phyloP scores from a whole-genome alignment of 2,113 vertebrate species.

The Chaetops frenatus region DNA sequence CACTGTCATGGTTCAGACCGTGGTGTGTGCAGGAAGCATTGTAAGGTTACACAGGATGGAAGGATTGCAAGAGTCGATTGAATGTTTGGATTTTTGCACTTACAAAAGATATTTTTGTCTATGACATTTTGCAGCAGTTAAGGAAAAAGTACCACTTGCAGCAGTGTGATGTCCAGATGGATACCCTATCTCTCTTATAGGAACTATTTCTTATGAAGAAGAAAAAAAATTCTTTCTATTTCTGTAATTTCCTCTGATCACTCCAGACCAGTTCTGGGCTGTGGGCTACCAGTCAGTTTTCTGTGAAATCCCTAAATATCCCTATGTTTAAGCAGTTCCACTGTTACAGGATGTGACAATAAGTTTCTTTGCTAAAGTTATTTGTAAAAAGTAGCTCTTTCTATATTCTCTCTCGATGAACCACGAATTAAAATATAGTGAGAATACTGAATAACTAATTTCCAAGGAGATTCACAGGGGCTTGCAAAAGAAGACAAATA shows the following conservation, averaged over 20 bases:
- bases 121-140: conserved; percentile 6
- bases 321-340: neutral
- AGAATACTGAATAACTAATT: neutral
- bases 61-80: neutral
- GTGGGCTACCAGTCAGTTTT: neutral
- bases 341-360: neutral
- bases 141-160: neutral
- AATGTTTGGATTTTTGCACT: neutral
- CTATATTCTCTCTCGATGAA: neutral
- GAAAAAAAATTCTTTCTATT: neutral
- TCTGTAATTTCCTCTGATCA: neutral
- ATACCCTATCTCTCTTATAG: neutral
- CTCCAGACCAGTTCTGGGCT: neutral
- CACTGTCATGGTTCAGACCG: neutral
- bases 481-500: neutral
- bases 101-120: conserved; percentile 1
- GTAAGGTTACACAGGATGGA: neutral
- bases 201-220: neutral
- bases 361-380: neutral
- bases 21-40: neutral
- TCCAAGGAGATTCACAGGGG: neutral
- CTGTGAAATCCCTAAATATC: neutral
- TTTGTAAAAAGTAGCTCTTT: neutral
- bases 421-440: neutral
- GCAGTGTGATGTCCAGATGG: neutral